Percentiles rank a stretch among this genome's conserved stretches.
These are phyloP conservation scores for Cosmia pyralina DNA, from an alignment of 2,888 invertebrate species.

Conservation along the genomic window DNA sequence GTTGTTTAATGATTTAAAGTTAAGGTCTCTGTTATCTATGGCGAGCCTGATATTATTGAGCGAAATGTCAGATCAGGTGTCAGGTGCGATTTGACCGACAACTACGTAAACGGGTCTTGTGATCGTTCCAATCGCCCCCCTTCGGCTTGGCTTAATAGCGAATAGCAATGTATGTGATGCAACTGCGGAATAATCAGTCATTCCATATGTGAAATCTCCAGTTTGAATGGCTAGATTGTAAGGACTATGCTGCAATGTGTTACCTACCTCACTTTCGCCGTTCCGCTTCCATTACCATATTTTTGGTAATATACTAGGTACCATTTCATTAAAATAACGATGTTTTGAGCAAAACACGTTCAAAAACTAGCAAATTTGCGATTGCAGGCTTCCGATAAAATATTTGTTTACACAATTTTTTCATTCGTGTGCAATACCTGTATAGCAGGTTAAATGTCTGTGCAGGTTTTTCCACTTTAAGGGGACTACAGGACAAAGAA, in stretches of 20 bases:
- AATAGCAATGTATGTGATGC: conserved; percentile 71
- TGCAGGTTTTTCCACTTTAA: conserved; percentile 34
- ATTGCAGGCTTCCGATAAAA: background rate
- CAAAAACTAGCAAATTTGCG: background rate
- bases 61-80: conserved; percentile 58
- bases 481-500: too few species aligned
- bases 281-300: conserved; percentile 34
- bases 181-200: conserved; percentile 80
- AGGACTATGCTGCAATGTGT: conserved; percentile 69
- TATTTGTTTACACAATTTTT: conserved; percentile 1
- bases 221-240: conserved; percentile 72
- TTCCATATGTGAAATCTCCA: conserved; percentile 79
- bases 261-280: conserved; percentile 28
- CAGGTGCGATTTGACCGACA: conserved; percentile 57
- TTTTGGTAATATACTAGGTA: conserved; percentile 9
- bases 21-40: background rate
- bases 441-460: background rate
- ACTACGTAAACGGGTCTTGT: conserved; percentile 65
- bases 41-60: conserved; percentile 8
- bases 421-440: conserved; percentile 1
- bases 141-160: conserved; percentile 72
- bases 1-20: background rate
- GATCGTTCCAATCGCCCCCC: conserved; percentile 68
- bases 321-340: conserved; percentile 5
- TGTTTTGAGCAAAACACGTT: background rate